These are phyloP conservation scores for Cyprinodon brontotheroides DNA, from an alignment of 2,113 vertebrate species.

Conservation along the genomic window DNA sequence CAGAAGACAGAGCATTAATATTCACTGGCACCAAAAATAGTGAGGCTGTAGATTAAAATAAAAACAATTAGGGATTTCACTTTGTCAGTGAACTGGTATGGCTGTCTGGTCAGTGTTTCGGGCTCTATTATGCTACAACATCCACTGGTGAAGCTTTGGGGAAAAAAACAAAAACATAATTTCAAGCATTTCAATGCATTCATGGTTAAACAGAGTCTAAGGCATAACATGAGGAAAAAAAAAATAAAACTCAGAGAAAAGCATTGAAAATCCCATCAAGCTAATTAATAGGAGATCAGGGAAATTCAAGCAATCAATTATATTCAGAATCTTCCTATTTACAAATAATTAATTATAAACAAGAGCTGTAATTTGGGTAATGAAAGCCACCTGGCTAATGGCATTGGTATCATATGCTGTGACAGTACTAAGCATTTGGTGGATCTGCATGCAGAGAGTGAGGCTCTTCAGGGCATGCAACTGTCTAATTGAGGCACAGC, in stretches of 20 bases:
- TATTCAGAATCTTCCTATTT: conserved; percentile 91
- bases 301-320: conserved; percentile 89
- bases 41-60: conserved; percentile 76
- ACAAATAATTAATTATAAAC: conserved; percentile 97
- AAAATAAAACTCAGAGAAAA: conserved; percentile 19
- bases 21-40: conserved; percentile 78
- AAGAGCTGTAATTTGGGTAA: conserved; percentile 94
- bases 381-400: conserved; percentile 92
- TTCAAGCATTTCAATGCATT: conserved; percentile 6
- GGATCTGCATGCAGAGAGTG: conserved; percentile 82
- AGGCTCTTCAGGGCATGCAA: conserved; percentile 81
- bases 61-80: conserved; percentile 77
- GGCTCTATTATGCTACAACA: conserved; percentile 64
- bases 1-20: conserved; percentile 78
- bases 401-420: conserved; percentile 91
- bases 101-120: conserved; percentile 71
- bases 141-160: conserved; percentile 41
- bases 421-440: conserved; percentile 90
- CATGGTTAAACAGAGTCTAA: conserved; percentile 23
- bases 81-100: conserved; percentile 68
- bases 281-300: conserved; percentile 70
- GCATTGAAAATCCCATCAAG: conserved; percentile 55
- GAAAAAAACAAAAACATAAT: conserved; percentile 23
- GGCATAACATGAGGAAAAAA: background rate
- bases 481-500: conserved; percentile 71